Evolutionary conservation across 2,113 vertebrate species (phyloP).

Genomic region (Leiothrix lutea): DNA sequence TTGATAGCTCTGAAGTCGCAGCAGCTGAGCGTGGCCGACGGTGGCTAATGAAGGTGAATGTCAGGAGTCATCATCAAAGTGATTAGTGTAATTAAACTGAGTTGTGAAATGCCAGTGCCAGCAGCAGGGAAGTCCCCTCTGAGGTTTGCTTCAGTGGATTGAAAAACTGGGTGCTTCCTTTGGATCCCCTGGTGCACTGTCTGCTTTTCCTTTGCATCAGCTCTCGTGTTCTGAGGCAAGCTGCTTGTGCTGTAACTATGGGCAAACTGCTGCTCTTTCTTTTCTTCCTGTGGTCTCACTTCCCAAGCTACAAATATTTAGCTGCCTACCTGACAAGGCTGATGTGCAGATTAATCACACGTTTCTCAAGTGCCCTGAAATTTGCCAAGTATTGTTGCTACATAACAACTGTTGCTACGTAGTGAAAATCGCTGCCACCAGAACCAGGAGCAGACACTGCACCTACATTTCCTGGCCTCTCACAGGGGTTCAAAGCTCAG

Average conservation of each 20-base stretch:
- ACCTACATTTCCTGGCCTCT: neutral
- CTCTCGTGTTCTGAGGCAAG: neutral
- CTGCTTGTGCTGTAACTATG: neutral
- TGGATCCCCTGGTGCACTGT: neutral
- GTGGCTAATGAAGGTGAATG: constrained; percentile 53
- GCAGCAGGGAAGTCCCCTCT: neutral
- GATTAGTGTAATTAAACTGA: constrained; percentile 18
- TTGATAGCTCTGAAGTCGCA: constrained; percentile 14
- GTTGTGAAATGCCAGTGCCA: neutral
- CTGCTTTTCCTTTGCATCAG: neutral
- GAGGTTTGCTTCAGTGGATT: neutral
- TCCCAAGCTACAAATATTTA: neutral
- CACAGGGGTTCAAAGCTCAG: neutral
- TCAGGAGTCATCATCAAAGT: neutral
- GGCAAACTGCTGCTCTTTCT: neutral
- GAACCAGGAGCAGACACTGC: neutral
- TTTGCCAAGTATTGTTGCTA: constrained; percentile 4
- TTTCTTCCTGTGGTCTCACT: neutral
- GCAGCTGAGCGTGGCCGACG: neutral
- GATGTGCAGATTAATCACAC: constrained; percentile 18
- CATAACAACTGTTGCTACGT: constrained; percentile 49
- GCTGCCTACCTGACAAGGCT: neutral
- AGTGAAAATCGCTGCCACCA: neutral
- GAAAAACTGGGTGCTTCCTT: neutral
- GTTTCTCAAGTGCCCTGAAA: constrained; percentile 39